These are phyloP conservation scores for Trichogramma dendrolimi DNA, from an alignment of 2,888 invertebrate species.

Conservation along the genomic window DNA sequence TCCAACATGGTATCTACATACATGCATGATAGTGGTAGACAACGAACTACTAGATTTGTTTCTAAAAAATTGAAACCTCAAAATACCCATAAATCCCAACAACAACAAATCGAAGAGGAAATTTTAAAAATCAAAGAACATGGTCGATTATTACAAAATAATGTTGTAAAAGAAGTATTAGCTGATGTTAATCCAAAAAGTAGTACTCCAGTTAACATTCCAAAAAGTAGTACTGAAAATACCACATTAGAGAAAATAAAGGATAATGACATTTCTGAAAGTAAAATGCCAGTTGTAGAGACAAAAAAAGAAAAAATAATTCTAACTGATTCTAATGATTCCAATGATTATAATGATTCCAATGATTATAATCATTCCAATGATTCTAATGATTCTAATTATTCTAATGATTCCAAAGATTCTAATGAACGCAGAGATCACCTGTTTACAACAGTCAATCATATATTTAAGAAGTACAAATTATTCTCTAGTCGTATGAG, in stretches of 20 bases:
- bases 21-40: constrained; percentile 57
- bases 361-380: not conserved
- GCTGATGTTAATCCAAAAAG: not conserved
- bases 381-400: not conserved
- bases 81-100: constrained; percentile 41
- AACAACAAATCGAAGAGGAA: constrained; percentile 43
- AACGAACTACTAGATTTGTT: constrained; percentile 55
- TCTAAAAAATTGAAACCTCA: constrained; percentile 44
- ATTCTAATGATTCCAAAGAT: not conserved
- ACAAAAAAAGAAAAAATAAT: not conserved
- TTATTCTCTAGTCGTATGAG: constrained; percentile 27
- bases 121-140: constrained; percentile 45
- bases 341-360: not conserved
- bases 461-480: constrained; percentile 36
- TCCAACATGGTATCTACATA: constrained; percentile 53
- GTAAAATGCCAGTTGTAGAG: not conserved
- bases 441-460: constrained; percentile 26
- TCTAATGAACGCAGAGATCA: not conserved
- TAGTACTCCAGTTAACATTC: not conserved
- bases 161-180: constrained; percentile 11
- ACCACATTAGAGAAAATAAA: not conserved
- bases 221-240: not conserved
- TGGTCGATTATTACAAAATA: constrained; percentile 16
- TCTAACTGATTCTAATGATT: not conserved
- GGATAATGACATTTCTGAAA: not conserved